Evolutionary conservation across 2,797 vertebrate species (phyloP).

Genomic region (Dromococcyx pavoninus): DNA sequence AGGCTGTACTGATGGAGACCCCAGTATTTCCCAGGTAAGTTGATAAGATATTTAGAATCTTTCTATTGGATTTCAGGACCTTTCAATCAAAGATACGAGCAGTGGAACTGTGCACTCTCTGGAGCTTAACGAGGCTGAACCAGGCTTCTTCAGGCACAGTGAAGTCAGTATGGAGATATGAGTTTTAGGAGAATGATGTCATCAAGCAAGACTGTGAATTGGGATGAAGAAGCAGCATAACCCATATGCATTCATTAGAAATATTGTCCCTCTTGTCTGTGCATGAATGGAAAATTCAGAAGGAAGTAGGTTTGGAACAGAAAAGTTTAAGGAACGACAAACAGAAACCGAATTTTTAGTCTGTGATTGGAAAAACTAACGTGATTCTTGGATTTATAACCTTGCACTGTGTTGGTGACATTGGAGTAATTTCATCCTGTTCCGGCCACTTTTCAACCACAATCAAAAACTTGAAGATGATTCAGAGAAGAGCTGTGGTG

Average conservation of each 20-base stretch:
- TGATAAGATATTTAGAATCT: neutral
- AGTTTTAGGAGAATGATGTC: neutral
- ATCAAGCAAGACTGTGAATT: neutral
- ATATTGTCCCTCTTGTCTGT: neutral
- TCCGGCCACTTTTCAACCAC: conserved; percentile 16
- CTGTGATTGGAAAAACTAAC: neutral
- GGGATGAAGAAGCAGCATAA: neutral
- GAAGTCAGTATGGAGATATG: neutral
- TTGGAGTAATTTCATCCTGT: neutral
- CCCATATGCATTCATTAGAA: neutral
- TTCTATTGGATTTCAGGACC: neutral
- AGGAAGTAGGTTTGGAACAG: neutral
- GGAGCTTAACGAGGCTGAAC: neutral
- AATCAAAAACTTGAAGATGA: conserved; percentile 7
- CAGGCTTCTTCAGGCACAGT: neutral
- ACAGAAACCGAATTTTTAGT: neutral
- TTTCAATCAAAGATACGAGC: neutral
- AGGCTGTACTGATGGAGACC: neutral
- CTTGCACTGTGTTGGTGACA: neutral
- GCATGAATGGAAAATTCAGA: neutral
- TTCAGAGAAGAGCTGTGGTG: conserved; percentile 29
- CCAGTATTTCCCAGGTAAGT: neutral
- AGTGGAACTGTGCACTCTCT: neutral
- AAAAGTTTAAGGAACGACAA: neutral
- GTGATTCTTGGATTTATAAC: neutral